Conservation (phyloP, 1,140 invertebrate species). For the Agrypnia vestita region DNA sequence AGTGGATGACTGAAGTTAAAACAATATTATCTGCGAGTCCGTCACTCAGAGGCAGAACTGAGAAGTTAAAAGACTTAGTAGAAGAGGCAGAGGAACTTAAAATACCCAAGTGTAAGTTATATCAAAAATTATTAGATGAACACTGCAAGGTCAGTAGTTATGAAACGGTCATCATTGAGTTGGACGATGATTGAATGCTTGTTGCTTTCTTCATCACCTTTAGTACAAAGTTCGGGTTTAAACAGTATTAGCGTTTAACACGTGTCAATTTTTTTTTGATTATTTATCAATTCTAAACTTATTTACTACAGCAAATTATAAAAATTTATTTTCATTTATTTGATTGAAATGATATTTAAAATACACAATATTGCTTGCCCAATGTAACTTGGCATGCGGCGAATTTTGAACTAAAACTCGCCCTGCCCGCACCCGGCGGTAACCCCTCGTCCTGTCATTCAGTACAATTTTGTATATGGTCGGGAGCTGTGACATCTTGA, state of each 20-base stretch:
- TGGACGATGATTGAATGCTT: slow-evolving; percentile 62
- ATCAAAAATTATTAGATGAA: slow-evolving; percentile 68
- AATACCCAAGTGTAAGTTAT: slow-evolving; percentile 70
- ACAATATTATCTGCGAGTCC: slow-evolving; percentile 86
- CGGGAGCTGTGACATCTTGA: too few relatives aligned
- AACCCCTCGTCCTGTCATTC: too few relatives aligned
- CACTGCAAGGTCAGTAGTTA: slow-evolving; percentile 67
- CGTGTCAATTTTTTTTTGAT: too few relatives aligned
- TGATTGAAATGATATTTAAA: too few relatives aligned
- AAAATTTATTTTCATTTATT: too few relatives aligned
- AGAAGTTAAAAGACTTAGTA: slow-evolving; percentile 74
- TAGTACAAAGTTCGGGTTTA: slow-evolving; percentile 57
- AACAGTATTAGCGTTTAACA: slow-evolving; percentile 54
- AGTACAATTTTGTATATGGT: too few relatives aligned
- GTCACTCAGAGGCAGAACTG: slow-evolving; percentile 78
- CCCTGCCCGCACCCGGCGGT: too few relatives aligned
- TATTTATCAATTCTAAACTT: background rate
- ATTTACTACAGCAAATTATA: background rate
- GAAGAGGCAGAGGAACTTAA: slow-evolving; percentile 71
- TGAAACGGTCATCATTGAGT: slow-evolving; percentile 68
- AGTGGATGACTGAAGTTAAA: slow-evolving; percentile 90
- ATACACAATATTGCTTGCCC: too few relatives aligned
- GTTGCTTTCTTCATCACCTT: slow-evolving; percentile 32
- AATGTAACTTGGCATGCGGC: too few relatives aligned
- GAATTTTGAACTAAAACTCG: too few relatives aligned